Evolutionary conservation across 2,797 vertebrate species (phyloP).

Genomic region (Hypotaenidia okinawae): DNA sequence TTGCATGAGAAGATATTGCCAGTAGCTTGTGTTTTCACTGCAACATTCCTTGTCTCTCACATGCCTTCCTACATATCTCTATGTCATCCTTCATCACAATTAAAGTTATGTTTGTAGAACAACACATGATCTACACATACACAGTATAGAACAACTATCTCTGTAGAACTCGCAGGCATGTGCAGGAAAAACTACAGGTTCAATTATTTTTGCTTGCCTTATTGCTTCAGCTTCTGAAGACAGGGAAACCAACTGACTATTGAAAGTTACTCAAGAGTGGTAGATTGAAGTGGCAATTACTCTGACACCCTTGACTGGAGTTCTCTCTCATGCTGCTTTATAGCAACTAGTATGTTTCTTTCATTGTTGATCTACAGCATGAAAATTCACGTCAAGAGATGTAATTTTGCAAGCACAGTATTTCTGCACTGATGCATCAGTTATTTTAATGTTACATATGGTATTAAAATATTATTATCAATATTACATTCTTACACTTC

Average conservation of each 20-base stretch:
- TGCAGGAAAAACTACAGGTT: background rate
- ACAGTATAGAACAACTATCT: background rate
- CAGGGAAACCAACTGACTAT: background rate
- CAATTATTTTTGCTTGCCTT: conserved; percentile 4
- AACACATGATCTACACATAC: background rate
- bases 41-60: background rate
- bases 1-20: background rate
- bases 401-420: background rate
- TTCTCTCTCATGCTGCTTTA: background rate
- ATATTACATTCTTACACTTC: background rate
- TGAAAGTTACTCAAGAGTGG: conserved; percentile 17
- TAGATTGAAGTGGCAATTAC: conserved; percentile 20
- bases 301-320: conserved; percentile 16
- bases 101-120: background rate
- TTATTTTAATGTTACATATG: background rate
- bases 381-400: background rate
- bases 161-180: background rate
- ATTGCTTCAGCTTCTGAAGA: conserved; percentile 1
- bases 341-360: background rate
- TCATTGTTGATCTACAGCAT: background rate
- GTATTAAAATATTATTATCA: conserved; percentile 1
- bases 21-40: background rate
- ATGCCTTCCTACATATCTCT: background rate
- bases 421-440: background rate
- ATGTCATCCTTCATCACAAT: background rate